Evolutionary conservation across 2,113 vertebrate species (phyloP).

Genomic region (Brachirus orientalis): DNA sequence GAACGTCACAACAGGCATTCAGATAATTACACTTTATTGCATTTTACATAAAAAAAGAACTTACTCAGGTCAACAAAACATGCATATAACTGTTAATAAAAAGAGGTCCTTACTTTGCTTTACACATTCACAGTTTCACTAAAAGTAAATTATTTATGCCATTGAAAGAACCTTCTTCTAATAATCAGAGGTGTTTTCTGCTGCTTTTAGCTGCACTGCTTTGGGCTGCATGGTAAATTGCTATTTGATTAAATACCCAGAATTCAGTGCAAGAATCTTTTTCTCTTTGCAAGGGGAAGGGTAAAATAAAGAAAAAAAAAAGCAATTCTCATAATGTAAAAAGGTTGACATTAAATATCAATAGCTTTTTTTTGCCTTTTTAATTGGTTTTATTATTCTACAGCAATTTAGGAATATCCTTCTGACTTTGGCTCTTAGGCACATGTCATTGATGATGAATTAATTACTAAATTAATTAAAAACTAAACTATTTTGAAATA

Average conservation of each 20-base stretch:
- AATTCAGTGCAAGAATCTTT: slow-evolving; percentile 13
- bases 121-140: not conserved
- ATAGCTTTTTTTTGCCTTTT: too few species aligned
- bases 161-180: slow-evolving; percentile 22
- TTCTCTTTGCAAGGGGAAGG: not conserved
- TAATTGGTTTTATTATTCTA: too few species aligned
- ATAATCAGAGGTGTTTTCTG: slow-evolving; percentile 23
- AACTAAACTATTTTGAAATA: too few species aligned
- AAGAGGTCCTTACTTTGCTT: not conserved
- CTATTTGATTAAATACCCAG: slow-evolving; percentile 47
- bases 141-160: slow-evolving; percentile 16
- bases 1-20: slow-evolving; percentile 20
- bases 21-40: slow-evolving; percentile 28
- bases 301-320: not conserved
- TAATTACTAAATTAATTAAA: too few species aligned
- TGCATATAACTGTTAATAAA: not conserved
- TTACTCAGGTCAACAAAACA: not conserved
- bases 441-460: too few species aligned
- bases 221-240: slow-evolving; percentile 35
- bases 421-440: too few species aligned
- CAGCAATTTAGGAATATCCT: too few species aligned
- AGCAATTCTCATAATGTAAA: not conserved
- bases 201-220: slow-evolving; percentile 25
- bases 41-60: slow-evolving; percentile 38
- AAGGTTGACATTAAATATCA: not conserved